Conservation (phyloP, 2,888 invertebrate species). For the Sipunculus nudus region DNA sequence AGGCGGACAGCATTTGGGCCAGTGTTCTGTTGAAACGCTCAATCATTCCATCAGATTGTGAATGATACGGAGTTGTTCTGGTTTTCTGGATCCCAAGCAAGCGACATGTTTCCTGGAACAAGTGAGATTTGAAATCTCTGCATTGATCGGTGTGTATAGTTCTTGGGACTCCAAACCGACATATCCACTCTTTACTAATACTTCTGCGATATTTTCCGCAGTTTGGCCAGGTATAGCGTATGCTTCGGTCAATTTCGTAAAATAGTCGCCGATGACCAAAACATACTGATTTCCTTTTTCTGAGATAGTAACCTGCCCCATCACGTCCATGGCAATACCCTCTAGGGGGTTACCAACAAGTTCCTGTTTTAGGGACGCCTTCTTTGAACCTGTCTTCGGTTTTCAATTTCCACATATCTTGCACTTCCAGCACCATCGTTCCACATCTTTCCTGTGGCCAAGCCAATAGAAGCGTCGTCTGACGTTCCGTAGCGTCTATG, state of each 20-base stretch:
- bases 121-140: slow-evolving; percentile 13
- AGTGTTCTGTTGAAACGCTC: slow-evolving; percentile 9
- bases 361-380: slow-evolving; percentile 4
- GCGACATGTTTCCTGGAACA: slow-evolving; percentile 14
- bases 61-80: slow-evolving; percentile 16
- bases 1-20: no score
- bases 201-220: slow-evolving; percentile 27
- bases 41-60: slow-evolving; percentile 14
- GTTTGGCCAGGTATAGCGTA: slow-evolving; percentile 26
- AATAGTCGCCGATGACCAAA: slow-evolving; percentile 28
- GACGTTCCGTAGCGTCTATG: background rate
- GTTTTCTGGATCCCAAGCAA: slow-evolving; percentile 15
- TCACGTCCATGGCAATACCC: slow-evolving; percentile 6
- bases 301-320: background rate
- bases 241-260: slow-evolving; percentile 29
- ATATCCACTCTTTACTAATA: no score
- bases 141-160: slow-evolving; percentile 14
- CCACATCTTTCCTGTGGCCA: background rate
- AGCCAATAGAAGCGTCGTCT: slow-evolving; percentile 2
- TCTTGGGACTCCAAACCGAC: no score
- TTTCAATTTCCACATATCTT: background rate
- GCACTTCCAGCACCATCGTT: slow-evolving; percentile 4
- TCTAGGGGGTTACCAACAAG: slow-evolving; percentile 9
- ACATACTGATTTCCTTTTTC: slow-evolving; percentile 9
- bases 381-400: background rate